Evolutionary conservation across 2,888 invertebrate species (phyloP).

Genomic region (Meandrusa payeni): DNA sequence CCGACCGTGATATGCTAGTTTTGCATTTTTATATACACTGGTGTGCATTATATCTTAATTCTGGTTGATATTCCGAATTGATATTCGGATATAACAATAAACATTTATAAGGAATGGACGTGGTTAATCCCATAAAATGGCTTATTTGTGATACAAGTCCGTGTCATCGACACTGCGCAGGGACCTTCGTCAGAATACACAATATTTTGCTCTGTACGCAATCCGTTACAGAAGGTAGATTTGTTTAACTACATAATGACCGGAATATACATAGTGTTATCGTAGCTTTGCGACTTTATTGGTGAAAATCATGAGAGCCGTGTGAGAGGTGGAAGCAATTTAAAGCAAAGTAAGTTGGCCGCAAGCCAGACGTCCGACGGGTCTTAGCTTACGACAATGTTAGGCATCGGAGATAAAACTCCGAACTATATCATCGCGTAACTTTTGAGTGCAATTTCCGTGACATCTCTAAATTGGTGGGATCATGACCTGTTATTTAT

Average conservation of each 20-base stretch:
- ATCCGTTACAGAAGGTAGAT: not conserved
- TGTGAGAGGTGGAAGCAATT: conserved; percentile 53
- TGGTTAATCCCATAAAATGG: too few species aligned
- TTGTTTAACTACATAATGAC: conserved; percentile 1
- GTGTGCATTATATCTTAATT: too few species aligned
- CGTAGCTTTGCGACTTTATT: conserved; percentile 33
- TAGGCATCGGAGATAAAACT: conserved; percentile 56
- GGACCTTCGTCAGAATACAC: not conserved
- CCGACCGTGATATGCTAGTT: too few species aligned
- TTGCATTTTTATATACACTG: too few species aligned
- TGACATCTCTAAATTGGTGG: conserved; percentile 26
- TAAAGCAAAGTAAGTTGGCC: conserved; percentile 65
- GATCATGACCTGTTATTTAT: conserved; percentile 12
- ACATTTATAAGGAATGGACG: too few species aligned
- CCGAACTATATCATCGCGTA: conserved; percentile 46
- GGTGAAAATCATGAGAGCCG: conserved; percentile 41
- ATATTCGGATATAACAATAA: too few species aligned
- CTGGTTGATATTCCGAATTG: too few species aligned
- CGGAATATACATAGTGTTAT: conserved; percentile 6
- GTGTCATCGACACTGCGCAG: too few species aligned
- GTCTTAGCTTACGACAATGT: conserved; percentile 55
- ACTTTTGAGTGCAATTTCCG: conserved; percentile 31
- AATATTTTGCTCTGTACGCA: conserved; percentile 1
- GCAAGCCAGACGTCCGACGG: conserved; percentile 53
- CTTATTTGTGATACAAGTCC: too few species aligned